Conservation (phyloP, 2,888 invertebrate species). For the Pollenia griseotomentosa region DNA sequence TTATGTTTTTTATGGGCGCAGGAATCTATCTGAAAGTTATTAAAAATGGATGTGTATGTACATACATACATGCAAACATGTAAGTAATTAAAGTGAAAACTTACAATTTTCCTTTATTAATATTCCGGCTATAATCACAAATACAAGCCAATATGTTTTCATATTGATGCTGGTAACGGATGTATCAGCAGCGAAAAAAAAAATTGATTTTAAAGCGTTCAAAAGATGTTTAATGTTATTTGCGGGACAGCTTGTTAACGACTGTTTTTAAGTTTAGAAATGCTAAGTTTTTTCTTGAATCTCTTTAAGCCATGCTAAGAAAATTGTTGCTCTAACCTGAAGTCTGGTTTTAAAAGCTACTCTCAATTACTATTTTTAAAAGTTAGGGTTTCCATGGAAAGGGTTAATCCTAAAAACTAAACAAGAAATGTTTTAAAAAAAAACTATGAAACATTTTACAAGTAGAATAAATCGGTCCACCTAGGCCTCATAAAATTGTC, state of each 20-base stretch:
- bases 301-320: neutral
- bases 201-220: constrained; percentile 1
- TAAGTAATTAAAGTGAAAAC: constrained; percentile 38
- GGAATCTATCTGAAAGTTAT: neutral
- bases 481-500: no score
- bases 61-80: no score
- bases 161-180: constrained; percentile 30
- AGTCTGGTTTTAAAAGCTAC: neutral
- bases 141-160: constrained; percentile 43
- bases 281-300: neutral
- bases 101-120: constrained; percentile 63
- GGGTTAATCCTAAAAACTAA: neutral
- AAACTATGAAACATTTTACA: no score
- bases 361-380: neutral
- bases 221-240: neutral
- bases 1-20: constrained; percentile 1
- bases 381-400: neutral
- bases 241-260: neutral
- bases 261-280: constrained; percentile 36
- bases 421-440: no score
- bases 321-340: neutral
- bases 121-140: neutral
- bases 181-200: neutral
- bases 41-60: neutral
- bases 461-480: no score